phyloP scores from a whole-genome alignment of 2,113 vertebrate genomes.

The Hirundichthys speculiger region DNA sequence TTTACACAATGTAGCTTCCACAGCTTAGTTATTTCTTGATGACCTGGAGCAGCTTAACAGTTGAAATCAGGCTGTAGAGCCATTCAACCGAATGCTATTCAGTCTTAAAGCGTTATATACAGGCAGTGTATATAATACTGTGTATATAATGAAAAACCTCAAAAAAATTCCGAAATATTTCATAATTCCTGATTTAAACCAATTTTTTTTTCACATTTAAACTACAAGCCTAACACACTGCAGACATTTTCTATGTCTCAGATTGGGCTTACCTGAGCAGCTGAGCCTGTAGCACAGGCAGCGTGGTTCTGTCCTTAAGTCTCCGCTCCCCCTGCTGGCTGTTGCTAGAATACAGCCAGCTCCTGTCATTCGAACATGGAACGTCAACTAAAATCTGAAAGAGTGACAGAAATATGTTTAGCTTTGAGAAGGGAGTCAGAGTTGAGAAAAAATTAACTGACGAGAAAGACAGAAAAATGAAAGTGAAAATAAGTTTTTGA shows the following conservation, averaged over 20 bases:
- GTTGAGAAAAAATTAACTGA: too few species aligned
- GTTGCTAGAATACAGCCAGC: slow-evolving; percentile 87
- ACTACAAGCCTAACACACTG: not conserved
- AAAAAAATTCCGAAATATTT: not conserved
- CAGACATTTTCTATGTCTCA: slow-evolving; percentile 5
- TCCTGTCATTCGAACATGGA: slow-evolving; percentile 96
- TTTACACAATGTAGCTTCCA: not conserved
- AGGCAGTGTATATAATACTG: not conserved
- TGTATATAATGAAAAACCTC: too few species aligned
- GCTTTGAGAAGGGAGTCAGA: too few species aligned
- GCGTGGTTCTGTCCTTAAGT: slow-evolving; percentile 67
- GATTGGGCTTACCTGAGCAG: slow-evolving; percentile 70
- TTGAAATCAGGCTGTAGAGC: not conserved
- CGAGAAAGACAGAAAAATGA: too few species aligned
- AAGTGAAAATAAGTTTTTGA: too few species aligned
- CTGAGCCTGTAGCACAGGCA: slow-evolving; percentile 77
- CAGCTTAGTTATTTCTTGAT: not conserved
- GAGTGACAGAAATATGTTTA: slow-evolving; percentile 1
- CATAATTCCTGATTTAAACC: not conserved
- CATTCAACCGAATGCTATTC: not conserved
- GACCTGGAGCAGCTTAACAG: not conserved
- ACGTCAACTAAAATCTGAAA: slow-evolving; percentile 83
- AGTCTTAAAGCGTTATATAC: not conserved
- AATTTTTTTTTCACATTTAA: not conserved
- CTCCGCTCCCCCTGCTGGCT: slow-evolving; percentile 74